phyloP scores from a whole-genome alignment of 2,113 vertebrate genomes.

The Collichthys lucidus region DNA sequence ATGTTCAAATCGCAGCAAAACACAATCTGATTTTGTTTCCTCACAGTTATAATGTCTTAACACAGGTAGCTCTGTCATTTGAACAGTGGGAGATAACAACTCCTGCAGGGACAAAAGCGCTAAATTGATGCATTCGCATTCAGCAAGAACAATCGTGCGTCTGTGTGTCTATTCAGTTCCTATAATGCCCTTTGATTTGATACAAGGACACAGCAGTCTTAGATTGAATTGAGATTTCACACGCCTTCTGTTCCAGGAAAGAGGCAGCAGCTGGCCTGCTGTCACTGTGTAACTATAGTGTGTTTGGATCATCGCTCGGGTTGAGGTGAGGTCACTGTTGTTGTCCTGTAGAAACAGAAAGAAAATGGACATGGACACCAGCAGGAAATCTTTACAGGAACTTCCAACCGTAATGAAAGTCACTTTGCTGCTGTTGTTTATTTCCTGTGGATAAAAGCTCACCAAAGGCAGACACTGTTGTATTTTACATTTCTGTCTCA shows the following conservation, averaged over 20 bases:
- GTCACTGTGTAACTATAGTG: conserved; percentile 59
- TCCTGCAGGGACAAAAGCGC: conserved; percentile 39
- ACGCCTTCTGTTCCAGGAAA: conserved; percentile 61
- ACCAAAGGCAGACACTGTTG: not conserved
- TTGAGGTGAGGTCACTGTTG: conserved; percentile 47
- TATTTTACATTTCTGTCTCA: conserved; percentile 18
- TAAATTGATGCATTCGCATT: conserved; percentile 60
- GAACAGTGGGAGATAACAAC: conserved; percentile 21
- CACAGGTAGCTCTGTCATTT: conserved; percentile 41
- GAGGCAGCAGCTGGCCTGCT: conserved; percentile 76
- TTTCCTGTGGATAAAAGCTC: not conserved
- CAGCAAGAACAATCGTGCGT: conserved; percentile 40
- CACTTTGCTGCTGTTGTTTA: conserved; percentile 14
- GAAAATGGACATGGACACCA: conserved; percentile 29
- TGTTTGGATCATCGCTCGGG: conserved; percentile 40
- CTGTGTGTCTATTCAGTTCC: conserved; percentile 35
- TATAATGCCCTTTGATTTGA: conserved; percentile 73
- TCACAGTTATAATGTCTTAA: conserved; percentile 47
- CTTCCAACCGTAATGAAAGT: conserved; percentile 20
- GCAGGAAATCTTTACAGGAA: conserved; percentile 4
- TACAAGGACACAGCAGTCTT: conserved; percentile 66
- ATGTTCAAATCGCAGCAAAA: conserved; percentile 7
- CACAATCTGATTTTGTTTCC: conserved; percentile 34
- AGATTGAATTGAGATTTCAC: conserved; percentile 63
- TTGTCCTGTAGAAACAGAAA: conserved; percentile 13